Evolutionary conservation across 2,888 invertebrate species (phyloP), one percentile per base, ranked within the genome.

Genomic region (Polydrusus cervinus): DNA sequence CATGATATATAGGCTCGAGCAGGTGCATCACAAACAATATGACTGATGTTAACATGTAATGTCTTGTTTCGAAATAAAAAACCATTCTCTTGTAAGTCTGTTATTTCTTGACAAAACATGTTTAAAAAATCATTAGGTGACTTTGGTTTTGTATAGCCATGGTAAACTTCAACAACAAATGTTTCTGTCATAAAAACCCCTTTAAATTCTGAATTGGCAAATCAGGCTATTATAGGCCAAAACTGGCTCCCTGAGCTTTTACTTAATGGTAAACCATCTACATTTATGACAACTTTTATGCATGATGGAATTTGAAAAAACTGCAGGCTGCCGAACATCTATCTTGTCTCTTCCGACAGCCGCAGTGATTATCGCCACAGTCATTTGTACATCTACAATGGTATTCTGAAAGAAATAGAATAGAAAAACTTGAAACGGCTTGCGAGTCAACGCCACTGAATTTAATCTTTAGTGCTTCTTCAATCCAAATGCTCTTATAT

Each of bases 11-110:
- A 82, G 8, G 81, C 65, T 66, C 74, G 79, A 8, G 80, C 81
- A 16, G 81, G 81, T 7, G 81, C 78, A 80, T 83, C 81, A 79
- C 80, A 83, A 49, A 80, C 73, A 20, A 40, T 10, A 20, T 16
- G 1, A 51, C 11, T 51, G 18, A 8, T 51, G 3, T 51, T 18
- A 18, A 20, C 3, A 51, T 18, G 8, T 18, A 10, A 18, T 3
- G 16, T 49, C 16, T 8, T 16, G 11, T 18, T 18, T 18, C 16
- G 10, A 11, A 11, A 18, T 3, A 51, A 18, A 3, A 51, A 10
- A 16, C 51, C 51, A 51, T 18, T 51, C 3, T 51, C 18, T 20
- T 51, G n/a, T 7, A 18, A 20, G 18, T 51, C 18, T 10, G 10
- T 18, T 2, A 51, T 20, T 20, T 18, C 1, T 51, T 18, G 10